Percentiles rank a stretch among this genome's conserved stretches.
Conservation (phyloP, 2,113 vertebrate genomes). For the Pampusana beccarii region DNA sequence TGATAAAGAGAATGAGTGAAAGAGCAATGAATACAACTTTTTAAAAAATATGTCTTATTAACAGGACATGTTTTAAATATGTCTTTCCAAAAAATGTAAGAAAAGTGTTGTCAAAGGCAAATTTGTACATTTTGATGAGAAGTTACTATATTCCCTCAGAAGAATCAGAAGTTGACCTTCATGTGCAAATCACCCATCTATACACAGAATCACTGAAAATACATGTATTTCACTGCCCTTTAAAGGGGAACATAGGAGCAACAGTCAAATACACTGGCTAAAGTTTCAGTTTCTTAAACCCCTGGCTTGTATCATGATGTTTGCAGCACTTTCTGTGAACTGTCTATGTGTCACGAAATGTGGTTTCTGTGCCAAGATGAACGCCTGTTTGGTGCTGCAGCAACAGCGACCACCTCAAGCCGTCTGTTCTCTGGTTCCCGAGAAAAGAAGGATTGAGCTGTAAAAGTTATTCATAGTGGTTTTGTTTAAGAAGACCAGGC, state of each 20-base stretch:
- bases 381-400: accelerated
- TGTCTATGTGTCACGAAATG: not conserved
- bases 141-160: not conserved
- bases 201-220: not conserved
- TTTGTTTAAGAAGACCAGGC: not conserved
- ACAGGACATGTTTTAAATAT: not conserved
- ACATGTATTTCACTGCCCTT: not conserved
- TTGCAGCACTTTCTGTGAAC: not conserved
- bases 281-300: not conserved
- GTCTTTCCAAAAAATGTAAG: not conserved
- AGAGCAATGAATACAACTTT: not conserved
- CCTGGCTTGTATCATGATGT: accelerated
- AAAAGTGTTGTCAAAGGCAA: not conserved
- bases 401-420: accelerated
- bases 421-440: not conserved
- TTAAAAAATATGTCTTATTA: not conserved
- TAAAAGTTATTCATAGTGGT: not conserved
- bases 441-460: not conserved
- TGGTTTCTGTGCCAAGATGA: accelerated
- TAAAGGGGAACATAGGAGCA: not conserved
- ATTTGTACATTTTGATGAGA: not conserved
- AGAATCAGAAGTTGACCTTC: not conserved
- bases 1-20: not conserved
- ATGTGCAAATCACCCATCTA: not conserved
- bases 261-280: not conserved